Evolutionary conservation across 2,888 invertebrate genomes (phyloP), one percentile per base, ranked within the genome.

Genomic region (Phyllotreta striolata): DNA sequence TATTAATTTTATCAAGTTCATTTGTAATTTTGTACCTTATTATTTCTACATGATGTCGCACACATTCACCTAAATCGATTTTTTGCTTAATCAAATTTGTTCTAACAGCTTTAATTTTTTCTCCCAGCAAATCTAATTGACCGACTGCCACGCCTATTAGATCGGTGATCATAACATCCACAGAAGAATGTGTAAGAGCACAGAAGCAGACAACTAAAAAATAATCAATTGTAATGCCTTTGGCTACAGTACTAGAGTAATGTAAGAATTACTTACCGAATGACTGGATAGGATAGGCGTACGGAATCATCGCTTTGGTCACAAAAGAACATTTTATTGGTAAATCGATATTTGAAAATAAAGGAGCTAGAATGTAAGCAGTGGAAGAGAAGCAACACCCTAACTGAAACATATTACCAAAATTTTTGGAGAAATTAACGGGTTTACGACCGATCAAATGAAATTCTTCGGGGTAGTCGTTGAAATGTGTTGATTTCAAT

Each of bases 301-400:
- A 38, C 3, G 52, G 52, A 10, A 52, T 52, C 4, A 38, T 13
- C 13, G 37, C 3, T 10, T 12, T 9, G 9, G 52, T 4, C 9
- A 52, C 10, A 12, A 38, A 52, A 34, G 52, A 38, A 52, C 52
- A 52, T 38, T 34, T n/a, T 38, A 52, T n/a, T 2, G 52, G 52
- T 9, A 52, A 52, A 52, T 10, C 12, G 9, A 6, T 10, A 39
- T 34, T 34, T 10, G 52, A 38, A 12, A 52, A 52, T 7, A 52
- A 13, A 52, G 52, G 52, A 8, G 38, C 38, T 12, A 52, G 3
- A 1, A 52, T 38, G 9, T 38, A 52, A 7, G 9, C 9, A 10
- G 52, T 5, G 2, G 52, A 12, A 13, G 52, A 52, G 13, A 37
- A 52, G 37, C 37, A 52, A 10, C 52, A 52, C 5, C 52, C 52